Evolutionary conservation across 2,888 invertebrate genomes (phyloP), one percentile per base, ranked within the genome.

Genomic region (Coecobrya sp.): DNA sequence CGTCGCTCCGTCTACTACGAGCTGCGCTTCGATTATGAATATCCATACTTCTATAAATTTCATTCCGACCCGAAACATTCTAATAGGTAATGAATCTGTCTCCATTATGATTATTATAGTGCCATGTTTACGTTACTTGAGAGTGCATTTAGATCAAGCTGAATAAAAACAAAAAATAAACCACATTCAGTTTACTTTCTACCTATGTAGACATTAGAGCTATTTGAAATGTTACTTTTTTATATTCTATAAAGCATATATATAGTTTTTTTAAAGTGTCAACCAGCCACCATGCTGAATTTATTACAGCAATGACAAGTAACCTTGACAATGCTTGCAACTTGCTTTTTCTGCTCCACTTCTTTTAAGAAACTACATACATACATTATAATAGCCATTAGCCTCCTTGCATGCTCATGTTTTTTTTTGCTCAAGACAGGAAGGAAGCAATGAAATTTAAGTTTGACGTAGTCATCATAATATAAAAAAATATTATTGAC

Each of bases 271-370:
- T 45, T 25, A 8, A 19, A 45, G 45, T 45, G 73, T 42, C 70
- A 70, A 11, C 25, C 42, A 55, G 55, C n/a, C n/a, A 16, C 55
- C 7, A 36, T 2, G 16, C n/a, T n/a, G 19, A 62, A 16, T 62
- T 62, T 52, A 27, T 13, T 13, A 30, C 16, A 5, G 27, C 30
- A 11, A 25, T 79, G 42, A 62, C 62, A 82, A 0, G 36, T 30
- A 79, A 42, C 87, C 87, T 87, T 87, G 87, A 87, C n/a, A n/a
- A n/a, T n/a, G 87, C 87, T 87, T 87, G 87, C 76, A 76, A 59
- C 55, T 87, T 87, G 59, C n/a, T 55, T 87, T 65, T 73, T 59
- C 55, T 86, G 87, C 79, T 87, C 87, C 55, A 73, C 59, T 86
- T 86, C 52, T n/a, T 52, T 36, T 19, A 73, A 73, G 19, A 73